A percentile compares a stretch with the other conserved stretches of the same genome.
Conservation (phyloP, 2,888 invertebrate genomes). For the Drosophila dives region DNA sequence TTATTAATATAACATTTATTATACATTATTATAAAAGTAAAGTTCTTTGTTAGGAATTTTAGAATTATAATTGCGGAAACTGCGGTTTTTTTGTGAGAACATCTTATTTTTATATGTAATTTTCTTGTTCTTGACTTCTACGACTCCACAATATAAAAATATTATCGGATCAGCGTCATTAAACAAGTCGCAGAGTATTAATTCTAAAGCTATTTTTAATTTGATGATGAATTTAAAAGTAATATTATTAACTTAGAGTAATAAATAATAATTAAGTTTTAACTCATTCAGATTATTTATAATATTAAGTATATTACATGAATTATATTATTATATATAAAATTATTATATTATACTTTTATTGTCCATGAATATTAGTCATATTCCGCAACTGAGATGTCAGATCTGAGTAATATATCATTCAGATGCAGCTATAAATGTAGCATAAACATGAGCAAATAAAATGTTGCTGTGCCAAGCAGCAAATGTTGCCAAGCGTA, state of each 20-base stretch:
- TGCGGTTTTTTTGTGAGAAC: not conserved
- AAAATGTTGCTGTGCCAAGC: slow-evolving; percentile 5
- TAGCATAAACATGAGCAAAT: not conserved
- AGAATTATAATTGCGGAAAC: not conserved
- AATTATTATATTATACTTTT: too few relatives aligned
- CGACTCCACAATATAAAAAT: too few relatives aligned
- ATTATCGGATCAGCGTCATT: too few relatives aligned
- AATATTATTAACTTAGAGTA: too few relatives aligned
- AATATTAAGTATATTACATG: too few relatives aligned
- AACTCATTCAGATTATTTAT: not conserved
- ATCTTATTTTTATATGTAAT: not conserved
- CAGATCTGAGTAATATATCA: not conserved
- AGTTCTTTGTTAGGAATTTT: not conserved
- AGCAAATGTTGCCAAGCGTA: slow-evolving; percentile 25
- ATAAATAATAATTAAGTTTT: not conserved
- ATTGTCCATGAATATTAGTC: not conserved
- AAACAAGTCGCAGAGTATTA: not conserved
- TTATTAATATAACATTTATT: not conserved
- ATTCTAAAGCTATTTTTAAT: not conserved
- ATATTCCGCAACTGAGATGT: not conserved
- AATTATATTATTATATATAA: too few relatives aligned
- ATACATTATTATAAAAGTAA: not conserved
- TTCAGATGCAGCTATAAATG: not conserved
- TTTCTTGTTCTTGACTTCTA: not conserved
- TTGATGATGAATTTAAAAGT: not conserved